phyloP scores from a whole-genome alignment of 2,113 vertebrate species.

The Takifugu flavidus region DNA sequence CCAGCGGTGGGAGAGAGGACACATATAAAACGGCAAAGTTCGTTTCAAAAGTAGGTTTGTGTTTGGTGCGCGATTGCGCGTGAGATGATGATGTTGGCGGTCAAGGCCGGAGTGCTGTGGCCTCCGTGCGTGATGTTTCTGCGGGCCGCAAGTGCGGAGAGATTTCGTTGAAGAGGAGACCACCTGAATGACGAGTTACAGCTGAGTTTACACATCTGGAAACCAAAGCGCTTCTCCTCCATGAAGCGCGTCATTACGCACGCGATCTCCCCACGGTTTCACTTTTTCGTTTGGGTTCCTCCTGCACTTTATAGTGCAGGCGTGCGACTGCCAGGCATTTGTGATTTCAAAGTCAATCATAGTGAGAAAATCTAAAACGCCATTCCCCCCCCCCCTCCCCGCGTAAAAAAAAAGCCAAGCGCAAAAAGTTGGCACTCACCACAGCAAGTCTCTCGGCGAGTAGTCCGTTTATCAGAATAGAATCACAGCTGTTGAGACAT shows the following conservation, averaged over 20 bases:
- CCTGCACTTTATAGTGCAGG: not conserved
- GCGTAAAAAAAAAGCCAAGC: not conserved
- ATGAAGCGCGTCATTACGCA: conserved; percentile 56
- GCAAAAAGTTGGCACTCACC: conserved; percentile 43
- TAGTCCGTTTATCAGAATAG: conserved; percentile 57
- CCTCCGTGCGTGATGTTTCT: conserved; percentile 20
- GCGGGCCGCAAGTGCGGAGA: conserved; percentile 1
- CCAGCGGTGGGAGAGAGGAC: not conserved
- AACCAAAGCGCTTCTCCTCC: conserved; percentile 46
- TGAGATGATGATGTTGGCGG: not conserved
- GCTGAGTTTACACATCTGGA: conserved; percentile 88
- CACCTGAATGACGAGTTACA: conserved; percentile 84
- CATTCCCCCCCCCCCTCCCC: too few relatives aligned
- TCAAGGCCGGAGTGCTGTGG: conserved; percentile 31
- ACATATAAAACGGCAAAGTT: not conserved
- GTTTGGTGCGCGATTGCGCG: too few relatives aligned
- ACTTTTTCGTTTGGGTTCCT: conserved; percentile 5
- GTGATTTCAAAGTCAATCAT: too few relatives aligned
- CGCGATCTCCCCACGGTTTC: conserved; percentile 22
- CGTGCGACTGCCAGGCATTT: too few relatives aligned
- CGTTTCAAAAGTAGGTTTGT: conserved; percentile 10
- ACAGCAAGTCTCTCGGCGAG: conserved; percentile 22
- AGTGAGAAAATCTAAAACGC: too few relatives aligned
- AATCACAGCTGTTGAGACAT: conserved; percentile 53
- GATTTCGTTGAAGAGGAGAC: conserved; percentile 29